A percentile compares a stretch with the other conserved stretches of the same genome.
phyloP scores from a whole-genome alignment of 2,113 vertebrate genomes.

The Protomyctophum bolini region DNA sequence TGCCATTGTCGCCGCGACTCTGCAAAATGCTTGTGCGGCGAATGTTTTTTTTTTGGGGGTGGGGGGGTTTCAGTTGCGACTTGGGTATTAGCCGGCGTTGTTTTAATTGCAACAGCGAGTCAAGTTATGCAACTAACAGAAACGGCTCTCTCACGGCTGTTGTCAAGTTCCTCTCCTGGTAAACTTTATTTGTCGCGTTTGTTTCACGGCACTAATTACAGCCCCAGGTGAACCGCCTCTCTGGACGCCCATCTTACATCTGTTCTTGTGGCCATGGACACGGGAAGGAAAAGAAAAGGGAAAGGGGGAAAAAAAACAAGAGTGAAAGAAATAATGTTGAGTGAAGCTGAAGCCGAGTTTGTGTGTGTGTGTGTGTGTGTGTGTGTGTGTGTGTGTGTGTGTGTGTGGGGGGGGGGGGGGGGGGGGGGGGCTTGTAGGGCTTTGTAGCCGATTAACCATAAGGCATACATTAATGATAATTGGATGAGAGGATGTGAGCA shows the following conservation, averaged over 20 bases:
- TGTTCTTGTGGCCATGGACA: conserved; percentile 65
- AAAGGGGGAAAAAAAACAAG: conserved; percentile 43
- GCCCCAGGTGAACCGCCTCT: conserved; percentile 74
- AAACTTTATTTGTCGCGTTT: conserved; percentile 62
- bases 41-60: conserved; percentile 16
- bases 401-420: too few relatives aligned
- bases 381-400: too few relatives aligned
- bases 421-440: not conserved
- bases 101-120: conserved; percentile 32
- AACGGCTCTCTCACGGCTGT: conserved; percentile 63
- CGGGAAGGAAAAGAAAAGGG: conserved; percentile 22
- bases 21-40: conserved; percentile 7
- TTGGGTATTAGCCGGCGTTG: conserved; percentile 53
- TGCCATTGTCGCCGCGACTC: conserved; percentile 36
- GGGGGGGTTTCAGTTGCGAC: conserved; percentile 41
- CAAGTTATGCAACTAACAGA: conserved; percentile 61
- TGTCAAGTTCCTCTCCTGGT: conserved; percentile 64
- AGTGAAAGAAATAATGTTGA: conserved; percentile 51
- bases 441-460: conserved; percentile 78
- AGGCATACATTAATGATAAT: conserved; percentile 81
- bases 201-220: conserved; percentile 79
- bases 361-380: not conserved
- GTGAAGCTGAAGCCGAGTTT: conserved; percentile 39
- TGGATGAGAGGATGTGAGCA: conserved; percentile 67
- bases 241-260: conserved; percentile 76